These are phyloP conservation scores for Galagoides demidoff DNA, from an alignment of 2,797 vertebrate species.

Conservation along the genomic window DNA sequence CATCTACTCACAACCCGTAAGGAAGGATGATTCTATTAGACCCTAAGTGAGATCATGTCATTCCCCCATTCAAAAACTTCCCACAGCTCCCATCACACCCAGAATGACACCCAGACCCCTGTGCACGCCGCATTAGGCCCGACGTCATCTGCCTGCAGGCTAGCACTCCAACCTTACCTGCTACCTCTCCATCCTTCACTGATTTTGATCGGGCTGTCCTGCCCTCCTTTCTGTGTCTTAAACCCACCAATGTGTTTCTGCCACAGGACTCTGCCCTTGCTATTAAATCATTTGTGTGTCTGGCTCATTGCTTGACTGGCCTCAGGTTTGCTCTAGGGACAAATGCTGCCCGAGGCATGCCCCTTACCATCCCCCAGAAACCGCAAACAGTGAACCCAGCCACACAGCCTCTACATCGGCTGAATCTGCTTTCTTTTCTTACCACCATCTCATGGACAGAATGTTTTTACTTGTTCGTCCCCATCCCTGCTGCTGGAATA, in stretches of 20 bases:
- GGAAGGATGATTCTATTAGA: not conserved
- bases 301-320: not conserved
- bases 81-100: not conserved
- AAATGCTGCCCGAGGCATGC: not conserved
- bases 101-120: not conserved
- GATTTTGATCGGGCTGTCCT: not conserved
- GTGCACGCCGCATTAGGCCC: not conserved
- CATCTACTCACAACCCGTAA: not conserved
- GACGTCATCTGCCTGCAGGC: not conserved
- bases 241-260: not conserved
- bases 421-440: not conserved
- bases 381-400: not conserved
- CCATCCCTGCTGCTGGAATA: not conserved
- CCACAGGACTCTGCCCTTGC: not conserved
- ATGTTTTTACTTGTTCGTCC: not conserved
- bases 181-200: not conserved
- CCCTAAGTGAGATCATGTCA: not conserved
- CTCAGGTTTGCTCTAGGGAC: not conserved
- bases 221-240: not conserved
- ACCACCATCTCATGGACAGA: not conserved
- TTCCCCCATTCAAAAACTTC: not conserved
- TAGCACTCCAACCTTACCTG: not conserved
- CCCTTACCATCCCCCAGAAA: not conserved
- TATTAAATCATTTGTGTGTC: not conserved
- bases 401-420: not conserved